Base-by-base conservation (phyloP, 2,797 vertebrate species). In the Danio albolineatus region DNA sequence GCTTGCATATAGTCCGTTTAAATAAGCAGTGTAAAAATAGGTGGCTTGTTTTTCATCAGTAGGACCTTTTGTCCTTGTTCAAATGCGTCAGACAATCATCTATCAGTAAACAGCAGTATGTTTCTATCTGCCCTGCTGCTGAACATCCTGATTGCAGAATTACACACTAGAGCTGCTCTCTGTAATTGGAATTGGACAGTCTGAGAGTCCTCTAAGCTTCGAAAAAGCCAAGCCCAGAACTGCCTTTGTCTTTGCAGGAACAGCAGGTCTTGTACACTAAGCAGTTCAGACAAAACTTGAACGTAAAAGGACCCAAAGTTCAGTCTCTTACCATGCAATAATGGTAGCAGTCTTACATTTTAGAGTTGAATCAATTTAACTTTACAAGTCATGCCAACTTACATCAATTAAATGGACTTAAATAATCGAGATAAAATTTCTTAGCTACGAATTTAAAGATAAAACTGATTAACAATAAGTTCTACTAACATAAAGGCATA, bases 61-160 rank as follows among this genome's bases (percentile, higher is more conserved):
- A 79, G 67, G 62, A 78, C 28, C 7, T 10, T 17, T 36, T 10
- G 28, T 79, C 78, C 79, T 83, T 79, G 70, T 53, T 43, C 41
- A 83, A 85, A 83, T 78, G 76, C 79, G 76, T 82, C 39, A 21
- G 59, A 78, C 48, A 61, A 66, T 62, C 71, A 59, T 53, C 72
- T 61, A 53, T 83, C 56, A 60, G 43, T 65, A 46, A 70, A 46
- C 21, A 65, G 65, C 46, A 67, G 73, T 67, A 17, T 9, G 14
- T 75, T 51, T 57, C 19, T 70, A 43, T 65, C 10, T 69, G 41
- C 44, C 61, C 6, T 59, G 62, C 21, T 66, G 28, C 71, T 76
- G 7, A 70, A 62, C 54, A 49, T 46, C 7, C 17, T 69, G 54
- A 78, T 60, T 78, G 36, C 54, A 61, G 44, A 61, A 70, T 28